Base-by-base conservation (phyloP, 1,140 invertebrate genomes). In the Heliothis virescens region DNA sequence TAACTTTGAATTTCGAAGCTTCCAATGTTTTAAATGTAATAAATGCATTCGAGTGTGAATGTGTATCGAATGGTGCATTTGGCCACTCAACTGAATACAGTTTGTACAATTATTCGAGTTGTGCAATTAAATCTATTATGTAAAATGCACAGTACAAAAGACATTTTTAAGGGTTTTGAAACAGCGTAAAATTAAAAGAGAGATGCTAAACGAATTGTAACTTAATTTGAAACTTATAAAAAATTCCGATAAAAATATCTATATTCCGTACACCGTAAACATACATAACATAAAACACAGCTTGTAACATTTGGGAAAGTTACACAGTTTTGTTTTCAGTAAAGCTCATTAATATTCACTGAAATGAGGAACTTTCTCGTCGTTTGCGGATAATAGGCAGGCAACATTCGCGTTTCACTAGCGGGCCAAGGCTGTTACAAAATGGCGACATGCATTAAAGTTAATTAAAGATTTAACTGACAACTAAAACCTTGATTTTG, bases 301-400 rank as follows among this genome's bases (percentile, higher is more conserved):
- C 50, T 52, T 53, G 18, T 69, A 69, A 73, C 29, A 57, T 57
- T 73, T 59, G 57, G 55, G 71, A 73, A 73, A 73, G 71, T 73
- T 55, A 55, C 21, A 18, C 52, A 57, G 29, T 57, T 72, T 74
- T 75, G 59, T 75, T 75, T 60, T 60, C 72, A 75, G 72, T 62
- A 48, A 41, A 75, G 41, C 72, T 75, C 72, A 62, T 75, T 75
- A 75, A 75, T 75, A 75, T 75, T 75, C 57, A 75, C 55, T 75
- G 72, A 75, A 75, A 75, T 75, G 41, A 65, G 62, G 16, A 65
- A 75, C 72, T 75, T 75, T 75, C 72, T 75, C 41, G 57, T 75
- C 16, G 72, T 59, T 53, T n/a, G 53, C 29, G 52, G 57, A 62
- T 75, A 75, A 75, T 62, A 75, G 72, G 57, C 72, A 26, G 47